phyloP scores from a whole-genome alignment of 2,797 vertebrate species.

The Acrossocheilus fasciatus region DNA sequence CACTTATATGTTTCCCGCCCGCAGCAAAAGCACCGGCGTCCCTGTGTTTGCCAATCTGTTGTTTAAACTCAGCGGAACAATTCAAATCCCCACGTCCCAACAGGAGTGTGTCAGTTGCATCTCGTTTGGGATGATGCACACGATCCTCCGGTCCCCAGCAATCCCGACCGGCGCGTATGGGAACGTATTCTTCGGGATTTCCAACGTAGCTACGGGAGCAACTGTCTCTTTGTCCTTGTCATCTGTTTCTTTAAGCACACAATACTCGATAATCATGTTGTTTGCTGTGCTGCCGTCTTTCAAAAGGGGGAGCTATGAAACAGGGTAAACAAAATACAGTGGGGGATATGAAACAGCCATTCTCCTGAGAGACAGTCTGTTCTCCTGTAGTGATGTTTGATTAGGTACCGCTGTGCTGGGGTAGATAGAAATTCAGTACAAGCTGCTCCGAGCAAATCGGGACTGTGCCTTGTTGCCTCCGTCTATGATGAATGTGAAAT shows the following conservation, averaged over 20 bases:
- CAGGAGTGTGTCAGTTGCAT: constrained; percentile 48
- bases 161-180: neutral
- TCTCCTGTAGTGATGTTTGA: constrained; percentile 63
- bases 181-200: constrained; percentile 22
- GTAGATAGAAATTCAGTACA: constrained; percentile 58
- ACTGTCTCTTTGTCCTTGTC: constrained; percentile 46
- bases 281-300: constrained; percentile 53
- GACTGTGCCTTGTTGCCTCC: constrained; percentile 53
- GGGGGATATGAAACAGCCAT: constrained; percentile 53
- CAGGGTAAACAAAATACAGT: constrained; percentile 55
- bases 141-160: constrained; percentile 20
- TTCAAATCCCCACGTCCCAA: constrained; percentile 56
- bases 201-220: constrained; percentile 14
- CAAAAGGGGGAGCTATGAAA: constrained; percentile 49
- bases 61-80: constrained; percentile 63
- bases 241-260: constrained; percentile 49
- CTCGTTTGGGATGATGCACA: constrained; percentile 52
- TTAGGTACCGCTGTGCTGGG: constrained; percentile 54
- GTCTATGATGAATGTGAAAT: constrained; percentile 58
- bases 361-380: constrained; percentile 58
- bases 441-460: constrained; percentile 59
- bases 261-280: constrained; percentile 52
- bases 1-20: constrained; percentile 44
- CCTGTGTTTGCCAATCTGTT: constrained; percentile 61
- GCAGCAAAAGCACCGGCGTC: constrained; percentile 51